Conservation (phyloP, 2,888 invertebrate species). For the Drosophila nigricruria region DNA sequence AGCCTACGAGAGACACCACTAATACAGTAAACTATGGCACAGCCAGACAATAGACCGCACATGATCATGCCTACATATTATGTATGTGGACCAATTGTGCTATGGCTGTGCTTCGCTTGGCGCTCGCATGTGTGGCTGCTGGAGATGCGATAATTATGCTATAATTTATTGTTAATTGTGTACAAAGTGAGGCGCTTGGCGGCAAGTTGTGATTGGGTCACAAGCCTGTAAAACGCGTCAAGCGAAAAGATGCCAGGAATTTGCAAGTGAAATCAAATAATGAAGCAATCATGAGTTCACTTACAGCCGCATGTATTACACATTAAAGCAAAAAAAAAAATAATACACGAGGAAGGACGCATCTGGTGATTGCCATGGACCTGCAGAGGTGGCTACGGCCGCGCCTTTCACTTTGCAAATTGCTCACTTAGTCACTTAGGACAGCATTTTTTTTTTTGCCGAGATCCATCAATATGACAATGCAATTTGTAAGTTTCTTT, state of each 20-base stretch:
- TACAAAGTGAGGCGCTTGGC: slow-evolving; percentile 47
- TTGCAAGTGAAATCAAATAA: slow-evolving; percentile 14
- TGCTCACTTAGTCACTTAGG: slow-evolving; percentile 31
- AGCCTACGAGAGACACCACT: slow-evolving; percentile 40
- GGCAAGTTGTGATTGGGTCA: slow-evolving; percentile 16
- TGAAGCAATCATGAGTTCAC: slow-evolving; percentile 3
- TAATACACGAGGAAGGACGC: slow-evolving; percentile 10
- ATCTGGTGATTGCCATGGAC: slow-evolving; percentile 10
- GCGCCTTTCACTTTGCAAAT: slow-evolving; percentile 67
- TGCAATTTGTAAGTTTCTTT: slow-evolving; percentile 52
- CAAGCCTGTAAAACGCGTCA: not conserved
- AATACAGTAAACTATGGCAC: slow-evolving; percentile 15
- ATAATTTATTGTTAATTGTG: slow-evolving; percentile 76
- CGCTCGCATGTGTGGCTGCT: slow-evolving; percentile 20
- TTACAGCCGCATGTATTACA: not conserved
- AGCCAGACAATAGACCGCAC: slow-evolving; percentile 31
- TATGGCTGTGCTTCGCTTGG: slow-evolving; percentile 10
- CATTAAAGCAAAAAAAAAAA: not conserved
- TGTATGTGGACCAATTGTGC: slow-evolving; percentile 24
- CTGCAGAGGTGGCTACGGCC: not conserved
- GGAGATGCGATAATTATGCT: slow-evolving; percentile 67
- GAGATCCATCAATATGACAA: slow-evolving; percentile 63
- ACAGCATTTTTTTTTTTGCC: slow-evolving; percentile 24
- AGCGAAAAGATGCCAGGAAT: not conserved
- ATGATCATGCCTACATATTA: slow-evolving; percentile 11